Conservation (phyloP, 2,797 vertebrate genomes). For the Tenualosa ilisha region DNA sequence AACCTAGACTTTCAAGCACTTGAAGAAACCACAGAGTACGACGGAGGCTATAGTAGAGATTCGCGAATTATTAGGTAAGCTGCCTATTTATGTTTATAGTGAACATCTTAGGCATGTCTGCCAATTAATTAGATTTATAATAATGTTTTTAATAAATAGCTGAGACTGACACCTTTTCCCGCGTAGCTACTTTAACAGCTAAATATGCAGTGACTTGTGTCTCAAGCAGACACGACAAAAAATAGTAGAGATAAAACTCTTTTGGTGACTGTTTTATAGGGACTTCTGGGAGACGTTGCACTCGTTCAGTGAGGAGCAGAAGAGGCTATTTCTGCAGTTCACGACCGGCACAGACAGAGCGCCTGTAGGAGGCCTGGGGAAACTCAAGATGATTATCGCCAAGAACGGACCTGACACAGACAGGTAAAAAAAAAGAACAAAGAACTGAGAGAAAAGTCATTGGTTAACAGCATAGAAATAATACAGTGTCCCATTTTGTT, state of each 20-base stretch:
- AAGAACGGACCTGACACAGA: conserved; percentile 97
- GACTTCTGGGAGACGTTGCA: conserved; percentile 97
- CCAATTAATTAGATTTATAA: too few species aligned
- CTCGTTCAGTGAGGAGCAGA: conserved; percentile 93
- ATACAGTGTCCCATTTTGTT: too few species aligned
- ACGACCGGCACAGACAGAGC: conserved; percentile 97
- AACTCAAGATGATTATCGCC: conserved; percentile 98
- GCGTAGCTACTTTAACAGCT: neutral
- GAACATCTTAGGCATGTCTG: neutral
- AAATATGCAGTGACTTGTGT: neutral
- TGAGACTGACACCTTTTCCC: neutral
- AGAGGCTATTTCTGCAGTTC: conserved; percentile 95
- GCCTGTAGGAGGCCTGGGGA: conserved; percentile 95
- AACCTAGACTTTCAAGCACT: conserved; percentile 98
- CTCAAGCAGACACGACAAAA: neutral
- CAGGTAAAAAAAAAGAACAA: conserved; percentile 69
- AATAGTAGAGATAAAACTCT: neutral
- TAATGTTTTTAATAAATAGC: too few species aligned
- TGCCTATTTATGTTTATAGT: neutral
- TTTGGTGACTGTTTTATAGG: conserved; percentile 62
- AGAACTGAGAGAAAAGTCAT: too few species aligned
- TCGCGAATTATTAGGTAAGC: conserved; percentile 90
- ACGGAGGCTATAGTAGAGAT: conserved; percentile 94
- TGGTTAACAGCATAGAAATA: too few species aligned
- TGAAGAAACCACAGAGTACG: conserved; percentile 95